A percentile compares a stretch with the other conserved stretches of the same genome.
Conservation (phyloP, 2,797 vertebrate genomes). For the Micromesistius poutassou region DNA sequence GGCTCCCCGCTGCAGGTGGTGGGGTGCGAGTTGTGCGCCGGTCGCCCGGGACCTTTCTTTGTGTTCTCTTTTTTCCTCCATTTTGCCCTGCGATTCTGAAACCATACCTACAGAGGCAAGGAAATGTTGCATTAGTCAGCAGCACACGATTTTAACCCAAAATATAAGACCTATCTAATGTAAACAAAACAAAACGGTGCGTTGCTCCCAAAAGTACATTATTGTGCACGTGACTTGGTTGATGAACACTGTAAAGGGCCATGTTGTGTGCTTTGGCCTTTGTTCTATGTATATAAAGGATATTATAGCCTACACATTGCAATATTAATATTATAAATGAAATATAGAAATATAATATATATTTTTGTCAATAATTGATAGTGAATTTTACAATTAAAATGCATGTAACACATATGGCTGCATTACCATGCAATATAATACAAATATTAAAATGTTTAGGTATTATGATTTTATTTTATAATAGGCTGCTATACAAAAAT, state of each 20-base stretch:
- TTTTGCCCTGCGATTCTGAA: conserved; percentile 97
- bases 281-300: neutral
- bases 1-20: conserved; percentile 98
- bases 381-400: neutral
- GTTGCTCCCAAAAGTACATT: no score
- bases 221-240: neutral
- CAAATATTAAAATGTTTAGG: neutral
- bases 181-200: no score
- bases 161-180: no score
- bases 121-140: neutral
- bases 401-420: neutral
- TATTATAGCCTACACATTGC: neutral
- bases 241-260: neutral
- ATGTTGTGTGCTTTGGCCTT: neutral
- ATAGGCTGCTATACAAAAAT: neutral
- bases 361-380: neutral
- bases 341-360: neutral
- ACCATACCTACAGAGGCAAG: conserved; percentile 87
- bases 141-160: neutral
- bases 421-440: neutral
- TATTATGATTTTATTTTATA: neutral
- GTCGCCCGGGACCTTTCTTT: conserved; percentile 95
- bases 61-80: conserved; percentile 99
- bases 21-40: conserved; percentile 97
- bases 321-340: neutral